These are phyloP conservation scores for Chondrosia reniformis DNA, from an alignment of 37 sponge, comb jelly and placozoan species.

Conservation along the genomic window DNA sequence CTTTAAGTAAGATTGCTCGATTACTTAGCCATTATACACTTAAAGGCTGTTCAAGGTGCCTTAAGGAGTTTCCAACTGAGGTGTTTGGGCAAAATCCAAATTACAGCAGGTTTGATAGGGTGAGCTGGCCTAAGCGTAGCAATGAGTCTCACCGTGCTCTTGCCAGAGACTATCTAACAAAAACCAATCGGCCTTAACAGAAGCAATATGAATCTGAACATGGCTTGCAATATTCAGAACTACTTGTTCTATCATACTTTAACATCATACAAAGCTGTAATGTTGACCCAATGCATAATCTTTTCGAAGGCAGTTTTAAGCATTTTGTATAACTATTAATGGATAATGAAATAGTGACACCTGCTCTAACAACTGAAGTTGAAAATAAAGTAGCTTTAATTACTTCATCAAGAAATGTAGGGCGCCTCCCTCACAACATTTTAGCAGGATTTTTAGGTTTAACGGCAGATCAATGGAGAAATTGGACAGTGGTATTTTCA, in stretches of 20 bases:
- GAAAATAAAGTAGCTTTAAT: slow-evolving; percentile 20
- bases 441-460: slow-evolving; percentile 3
- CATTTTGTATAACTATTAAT: slow-evolving; percentile 23
- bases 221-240: slow-evolving; percentile 40
- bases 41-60: slow-evolving; percentile 52
- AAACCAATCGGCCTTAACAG: slow-evolving; percentile 12
- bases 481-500: slow-evolving; percentile 9
- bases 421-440: not conserved
- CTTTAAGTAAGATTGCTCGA: slow-evolving; percentile 35
- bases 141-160: not conserved
- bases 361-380: not conserved
- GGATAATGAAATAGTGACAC: slow-evolving; percentile 3
- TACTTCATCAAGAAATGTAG: slow-evolving; percentile 2
- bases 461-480: slow-evolving; percentile 21
- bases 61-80: slow-evolving; percentile 32
- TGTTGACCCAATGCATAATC: slow-evolving; percentile 61
- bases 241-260: slow-evolving; percentile 32
- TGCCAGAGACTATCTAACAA: not conserved
- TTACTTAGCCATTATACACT: slow-evolving; percentile 32
- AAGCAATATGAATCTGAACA: slow-evolving; percentile 1
- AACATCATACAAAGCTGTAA: slow-evolving; percentile 32
- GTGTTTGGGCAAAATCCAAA: slow-evolving; percentile 17
- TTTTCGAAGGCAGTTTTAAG: slow-evolving; percentile 44
- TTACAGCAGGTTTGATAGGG: slow-evolving; percentile 40
- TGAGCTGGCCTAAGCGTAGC: slow-evolving; percentile 22